These are phyloP conservation scores for Alectoris magna DNA, from an alignment of 2,797 vertebrate species.

Conservation along the genomic window DNA sequence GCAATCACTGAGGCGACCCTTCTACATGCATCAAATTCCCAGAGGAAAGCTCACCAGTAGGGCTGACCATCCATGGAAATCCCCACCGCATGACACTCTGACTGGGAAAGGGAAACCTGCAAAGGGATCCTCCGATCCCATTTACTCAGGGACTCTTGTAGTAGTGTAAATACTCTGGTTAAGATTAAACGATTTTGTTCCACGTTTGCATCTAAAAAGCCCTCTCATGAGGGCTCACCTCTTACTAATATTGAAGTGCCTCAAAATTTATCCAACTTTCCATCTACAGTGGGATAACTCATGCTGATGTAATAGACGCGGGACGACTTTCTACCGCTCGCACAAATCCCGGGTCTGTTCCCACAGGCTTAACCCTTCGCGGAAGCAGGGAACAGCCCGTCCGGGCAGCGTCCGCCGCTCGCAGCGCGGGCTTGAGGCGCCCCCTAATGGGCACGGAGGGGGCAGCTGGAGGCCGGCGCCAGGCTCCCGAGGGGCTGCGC, in stretches of 20 bases:
- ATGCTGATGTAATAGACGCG: neutral
- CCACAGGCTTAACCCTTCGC: neutral
- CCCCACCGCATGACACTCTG: neutral
- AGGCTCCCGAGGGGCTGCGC: neutral
- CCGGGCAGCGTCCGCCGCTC: too few relatives aligned
- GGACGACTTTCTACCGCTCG: neutral
- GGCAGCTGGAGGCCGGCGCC: too few relatives aligned
- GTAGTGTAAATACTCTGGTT: neutral
- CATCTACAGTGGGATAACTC: neutral
- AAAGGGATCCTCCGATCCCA: neutral
- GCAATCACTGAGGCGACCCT: neutral
- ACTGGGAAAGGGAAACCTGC: neutral
- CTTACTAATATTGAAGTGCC: fast-evolving
- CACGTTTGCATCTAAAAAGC: neutral
- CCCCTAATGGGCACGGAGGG: conserved; percentile 4
- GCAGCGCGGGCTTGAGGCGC: neutral
- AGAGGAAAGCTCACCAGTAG: neutral
- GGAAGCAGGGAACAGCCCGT: too few relatives aligned
- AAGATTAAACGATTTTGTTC: neutral
- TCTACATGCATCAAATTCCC: neutral
- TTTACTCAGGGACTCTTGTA: neutral
- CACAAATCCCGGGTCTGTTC: neutral
- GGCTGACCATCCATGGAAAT: conserved; percentile 21
- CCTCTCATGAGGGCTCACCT: neutral
- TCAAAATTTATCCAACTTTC: neutral